Conservation (phyloP, 2,888 invertebrate species). For the Germaria angustata region DNA sequence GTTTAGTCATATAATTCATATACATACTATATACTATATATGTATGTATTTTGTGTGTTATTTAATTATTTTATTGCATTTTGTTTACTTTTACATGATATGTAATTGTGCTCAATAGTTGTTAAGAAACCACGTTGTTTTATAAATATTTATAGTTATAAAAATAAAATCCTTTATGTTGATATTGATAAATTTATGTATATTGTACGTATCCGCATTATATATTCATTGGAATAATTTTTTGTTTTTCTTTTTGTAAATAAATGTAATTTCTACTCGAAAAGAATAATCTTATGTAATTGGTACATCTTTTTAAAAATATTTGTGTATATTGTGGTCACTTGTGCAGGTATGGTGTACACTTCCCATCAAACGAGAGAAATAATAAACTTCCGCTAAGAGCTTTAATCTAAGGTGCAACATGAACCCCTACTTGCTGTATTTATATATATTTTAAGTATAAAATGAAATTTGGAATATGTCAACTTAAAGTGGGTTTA, state of each 20-base stretch:
- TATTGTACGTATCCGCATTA: neutral
- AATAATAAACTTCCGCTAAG: too few relatives aligned
- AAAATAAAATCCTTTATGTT: constrained; percentile 10
- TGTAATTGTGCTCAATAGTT: constrained; percentile 64
- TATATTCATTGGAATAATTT: neutral
- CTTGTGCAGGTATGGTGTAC: too few relatives aligned
- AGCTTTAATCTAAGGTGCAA: too few relatives aligned
- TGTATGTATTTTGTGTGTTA: constrained; percentile 38
- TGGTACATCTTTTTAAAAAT: too few relatives aligned
- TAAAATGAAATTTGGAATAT: too few relatives aligned
- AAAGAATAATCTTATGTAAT: neutral
- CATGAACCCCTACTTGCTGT: too few relatives aligned
- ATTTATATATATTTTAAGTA: too few relatives aligned
- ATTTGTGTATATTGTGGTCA: too few relatives aligned
- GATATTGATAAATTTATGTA: constrained; percentile 8
- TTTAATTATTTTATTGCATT: constrained; percentile 44
- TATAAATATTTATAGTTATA: constrained; percentile 38
- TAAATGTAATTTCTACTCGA: constrained; percentile 46
- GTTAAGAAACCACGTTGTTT: constrained; percentile 50
- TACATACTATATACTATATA: constrained; percentile 16
- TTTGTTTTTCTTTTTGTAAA: constrained; percentile 57
- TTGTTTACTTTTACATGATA: constrained; percentile 43
- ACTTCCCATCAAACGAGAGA: too few relatives aligned
- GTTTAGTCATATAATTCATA: constrained; percentile 61
- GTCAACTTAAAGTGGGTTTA: too few relatives aligned